phyloP scores from a whole-genome alignment of 2,888 invertebrate species.

The Parasteatoda lunata region DNA sequence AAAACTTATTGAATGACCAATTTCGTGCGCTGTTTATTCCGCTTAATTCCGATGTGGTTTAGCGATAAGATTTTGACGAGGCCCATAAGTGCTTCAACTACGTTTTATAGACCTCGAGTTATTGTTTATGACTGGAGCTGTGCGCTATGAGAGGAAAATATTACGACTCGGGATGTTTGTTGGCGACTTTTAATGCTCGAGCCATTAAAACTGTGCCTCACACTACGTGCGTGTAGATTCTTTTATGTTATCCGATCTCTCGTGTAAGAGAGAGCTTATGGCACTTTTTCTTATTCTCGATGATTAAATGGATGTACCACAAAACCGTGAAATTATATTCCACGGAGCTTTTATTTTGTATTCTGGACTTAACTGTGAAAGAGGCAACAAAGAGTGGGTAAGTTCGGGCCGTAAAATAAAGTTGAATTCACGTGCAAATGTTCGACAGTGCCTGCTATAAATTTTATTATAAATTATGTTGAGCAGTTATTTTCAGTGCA shows the following conservation, averaged over 20 bases:
- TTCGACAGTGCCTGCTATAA: background rate
- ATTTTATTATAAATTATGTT: background rate
- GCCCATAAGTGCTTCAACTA: constrained; percentile 35
- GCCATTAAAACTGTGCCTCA: constrained; percentile 20
- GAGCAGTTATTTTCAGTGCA: too few relatives aligned
- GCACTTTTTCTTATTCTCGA: constrained; percentile 15
- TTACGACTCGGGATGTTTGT: constrained; percentile 19
- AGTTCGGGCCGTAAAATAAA: background rate
- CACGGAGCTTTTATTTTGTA: background rate
- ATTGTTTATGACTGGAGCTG: constrained; percentile 44
- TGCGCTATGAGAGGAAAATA: constrained; percentile 4
- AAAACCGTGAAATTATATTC: constrained; percentile 11
- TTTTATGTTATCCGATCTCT: background rate
- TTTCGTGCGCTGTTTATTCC: constrained; percentile 58
- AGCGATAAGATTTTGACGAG: constrained; percentile 64
- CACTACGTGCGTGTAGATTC: background rate
- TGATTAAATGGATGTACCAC: constrained; percentile 47
- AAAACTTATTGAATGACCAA: constrained; percentile 62
- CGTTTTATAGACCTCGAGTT: constrained; percentile 49
- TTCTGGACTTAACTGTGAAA: background rate
- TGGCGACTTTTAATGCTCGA: constrained; percentile 35
- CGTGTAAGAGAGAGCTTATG: constrained; percentile 18
- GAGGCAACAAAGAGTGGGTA: background rate
- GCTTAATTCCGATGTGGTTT: constrained; percentile 56
- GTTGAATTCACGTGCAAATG: background rate